phyloP scores from a whole-genome alignment of 2,888 invertebrate genomes.

The Brachyptera risi region DNA sequence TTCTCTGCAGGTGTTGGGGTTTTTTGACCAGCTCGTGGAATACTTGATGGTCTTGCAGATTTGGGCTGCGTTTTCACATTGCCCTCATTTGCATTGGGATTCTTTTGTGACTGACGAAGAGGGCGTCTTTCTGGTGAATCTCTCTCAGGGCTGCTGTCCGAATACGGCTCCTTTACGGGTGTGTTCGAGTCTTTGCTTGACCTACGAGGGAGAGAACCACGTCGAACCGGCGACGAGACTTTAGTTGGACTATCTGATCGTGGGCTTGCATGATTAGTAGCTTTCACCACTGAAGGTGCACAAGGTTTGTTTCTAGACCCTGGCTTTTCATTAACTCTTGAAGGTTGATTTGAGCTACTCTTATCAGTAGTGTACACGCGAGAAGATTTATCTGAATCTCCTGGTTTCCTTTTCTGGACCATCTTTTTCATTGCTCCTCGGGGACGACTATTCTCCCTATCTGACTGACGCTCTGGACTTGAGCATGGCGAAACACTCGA shows the following conservation, averaged over 20 bases:
- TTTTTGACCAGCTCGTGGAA: not conserved
- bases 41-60: not conserved
- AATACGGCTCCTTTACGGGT: not conserved
- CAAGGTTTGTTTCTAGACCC: not conserved
- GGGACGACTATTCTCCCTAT: conserved; percentile 10
- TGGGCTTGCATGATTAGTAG: not conserved
- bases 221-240: not conserved
- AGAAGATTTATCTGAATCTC: conserved; percentile 28
- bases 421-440: not conserved
- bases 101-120: not conserved
- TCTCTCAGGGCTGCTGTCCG: conserved; percentile 23
- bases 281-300: too few species aligned
- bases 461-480: conserved; percentile 34
- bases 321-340: conserved; percentile 15
- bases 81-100: not conserved
- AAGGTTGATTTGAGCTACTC: conserved; percentile 16
- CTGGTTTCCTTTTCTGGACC: conserved; percentile 9
- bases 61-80: not conserved
- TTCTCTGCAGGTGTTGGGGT: not conserved
- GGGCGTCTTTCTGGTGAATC: conserved; percentile 4
- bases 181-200: not conserved
- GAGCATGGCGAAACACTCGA: conserved; percentile 32
- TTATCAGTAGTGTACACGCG: conserved; percentile 27
- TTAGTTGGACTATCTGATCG: conserved; percentile 13
- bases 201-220: not conserved